These are phyloP conservation scores for Papilio glaucus DNA, from an alignment of 1,140 invertebrate species.

Conservation along the genomic window DNA sequence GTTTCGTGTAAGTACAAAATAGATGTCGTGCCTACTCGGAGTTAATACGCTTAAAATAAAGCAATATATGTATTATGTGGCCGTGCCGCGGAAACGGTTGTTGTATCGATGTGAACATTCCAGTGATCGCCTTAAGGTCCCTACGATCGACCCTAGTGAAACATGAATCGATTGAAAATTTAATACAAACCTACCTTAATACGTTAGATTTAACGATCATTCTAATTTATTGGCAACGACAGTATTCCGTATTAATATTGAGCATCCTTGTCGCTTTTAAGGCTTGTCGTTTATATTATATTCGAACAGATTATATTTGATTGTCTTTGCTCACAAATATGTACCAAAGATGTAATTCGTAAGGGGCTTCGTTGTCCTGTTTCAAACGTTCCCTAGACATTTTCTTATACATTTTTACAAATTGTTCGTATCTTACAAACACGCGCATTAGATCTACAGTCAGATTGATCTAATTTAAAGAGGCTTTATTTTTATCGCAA, in stretches of 20 bases:
- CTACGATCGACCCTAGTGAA: slow-evolving; percentile 45
- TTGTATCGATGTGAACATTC: slow-evolving; percentile 69
- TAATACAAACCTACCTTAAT: slow-evolving; percentile 29
- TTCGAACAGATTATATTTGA: slow-evolving; percentile 55
- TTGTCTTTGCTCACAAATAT: slow-evolving; percentile 78
- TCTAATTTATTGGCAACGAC: slow-evolving; percentile 53
- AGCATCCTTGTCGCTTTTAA: slow-evolving; percentile 58
- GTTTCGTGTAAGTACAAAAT: slow-evolving; percentile 78
- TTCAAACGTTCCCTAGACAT: slow-evolving; percentile 7
- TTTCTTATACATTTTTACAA: not conserved
- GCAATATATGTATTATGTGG: slow-evolving; percentile 68
- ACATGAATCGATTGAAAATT: slow-evolving; percentile 26
- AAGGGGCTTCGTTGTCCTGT: slow-evolving; percentile 36
- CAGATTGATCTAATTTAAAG: slow-evolving; percentile 14
- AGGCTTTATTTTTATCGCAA: slow-evolving; percentile 1
- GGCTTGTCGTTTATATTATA: slow-evolving; percentile 55
- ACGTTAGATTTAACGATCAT: slow-evolving; percentile 44
- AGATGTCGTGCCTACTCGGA: slow-evolving; percentile 69
- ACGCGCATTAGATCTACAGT: slow-evolving; percentile 30
- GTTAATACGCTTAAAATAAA: slow-evolving; percentile 75
- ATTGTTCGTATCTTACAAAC: slow-evolving; percentile 13
- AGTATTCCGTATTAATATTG: slow-evolving; percentile 63
- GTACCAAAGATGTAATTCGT: slow-evolving; percentile 74
- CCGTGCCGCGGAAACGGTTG: slow-evolving; percentile 53
- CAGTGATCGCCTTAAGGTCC: slow-evolving; percentile 59